A percentile compares a stretch with the other conserved stretches of the same genome.
Evolutionary conservation across 2,888 invertebrate species (phyloP).

Genomic region (Sipha maydis): DNA sequence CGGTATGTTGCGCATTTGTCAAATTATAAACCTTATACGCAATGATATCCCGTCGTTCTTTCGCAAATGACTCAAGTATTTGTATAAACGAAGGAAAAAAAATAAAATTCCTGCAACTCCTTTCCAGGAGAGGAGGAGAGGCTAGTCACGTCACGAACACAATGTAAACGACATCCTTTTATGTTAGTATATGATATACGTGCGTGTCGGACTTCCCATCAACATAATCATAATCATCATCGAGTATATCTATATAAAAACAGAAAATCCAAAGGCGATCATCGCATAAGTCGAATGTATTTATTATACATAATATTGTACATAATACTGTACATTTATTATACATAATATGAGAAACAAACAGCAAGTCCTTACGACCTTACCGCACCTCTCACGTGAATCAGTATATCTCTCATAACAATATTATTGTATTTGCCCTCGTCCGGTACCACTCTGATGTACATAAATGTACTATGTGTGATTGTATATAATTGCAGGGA

Average conservation of each 20-base stretch:
- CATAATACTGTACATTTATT: background rate
- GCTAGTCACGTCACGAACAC: background rate
- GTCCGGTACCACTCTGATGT: background rate
- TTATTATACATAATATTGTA: background rate
- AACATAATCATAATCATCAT: background rate
- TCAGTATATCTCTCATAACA: background rate
- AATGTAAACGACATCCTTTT: too few species aligned
- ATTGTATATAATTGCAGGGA: background rate
- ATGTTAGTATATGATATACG: background rate
- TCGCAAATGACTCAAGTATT: background rate
- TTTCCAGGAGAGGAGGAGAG: background rate
- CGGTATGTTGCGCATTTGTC: background rate
- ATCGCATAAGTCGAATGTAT: background rate
- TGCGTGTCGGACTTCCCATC: constrained; percentile 34
- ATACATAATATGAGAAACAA: background rate
- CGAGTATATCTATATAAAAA: background rate
- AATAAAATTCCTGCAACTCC: background rate
- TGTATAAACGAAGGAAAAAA: background rate
- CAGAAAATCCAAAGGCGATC: constrained; percentile 22
- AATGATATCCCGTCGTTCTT: background rate
- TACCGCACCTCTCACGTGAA: background rate
- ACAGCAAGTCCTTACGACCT: background rate
- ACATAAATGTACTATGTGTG: background rate
- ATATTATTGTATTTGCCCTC: background rate
- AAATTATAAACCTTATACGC: background rate